A percentile compares a stretch with the other conserved stretches of the same genome.
Conservation (phyloP, 2,888 invertebrate genomes). For the Apotomis betuletana region DNA sequence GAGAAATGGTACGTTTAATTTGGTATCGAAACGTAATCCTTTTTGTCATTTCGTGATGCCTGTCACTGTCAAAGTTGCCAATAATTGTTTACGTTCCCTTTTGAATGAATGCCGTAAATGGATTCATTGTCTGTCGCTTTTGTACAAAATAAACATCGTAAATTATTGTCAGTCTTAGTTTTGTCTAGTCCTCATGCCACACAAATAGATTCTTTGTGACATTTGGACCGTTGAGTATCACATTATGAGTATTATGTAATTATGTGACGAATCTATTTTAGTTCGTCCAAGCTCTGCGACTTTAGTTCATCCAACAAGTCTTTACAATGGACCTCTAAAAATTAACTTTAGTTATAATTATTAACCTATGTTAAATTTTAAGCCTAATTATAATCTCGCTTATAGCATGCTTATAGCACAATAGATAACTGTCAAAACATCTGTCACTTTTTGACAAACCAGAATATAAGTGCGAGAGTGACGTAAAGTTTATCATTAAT, state of each 20-base stretch:
- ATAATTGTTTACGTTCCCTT: slow-evolving; percentile 73
- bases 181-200: slow-evolving; percentile 66
- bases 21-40: slow-evolving; percentile 67
- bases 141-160: slow-evolving; percentile 75
- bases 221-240: slow-evolving; percentile 6
- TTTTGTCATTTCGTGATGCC: slow-evolving; percentile 72
- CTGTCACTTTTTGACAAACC: too few relatives aligned
- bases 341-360: too few relatives aligned
- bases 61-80: slow-evolving; percentile 80
- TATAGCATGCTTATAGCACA: too few relatives aligned
- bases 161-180: slow-evolving; percentile 67
- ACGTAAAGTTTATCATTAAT: too few relatives aligned
- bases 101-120: slow-evolving; percentile 71
- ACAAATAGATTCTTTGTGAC: slow-evolving; percentile 57
- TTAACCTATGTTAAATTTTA: too few relatives aligned
- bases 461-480: too few relatives aligned
- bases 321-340: too few relatives aligned
- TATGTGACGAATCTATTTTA: not conserved
- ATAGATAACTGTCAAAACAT: too few relatives aligned
- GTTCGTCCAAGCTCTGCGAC: not conserved
- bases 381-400: too few relatives aligned
- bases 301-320: not conserved
- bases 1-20: slow-evolving; percentile 44
- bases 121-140: slow-evolving; percentile 68
- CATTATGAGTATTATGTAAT: slow-evolving; percentile 8